Base-by-base conservation (phyloP, 2,797 vertebrate genomes). In the Hippoglossus hippoglossus region DNA sequence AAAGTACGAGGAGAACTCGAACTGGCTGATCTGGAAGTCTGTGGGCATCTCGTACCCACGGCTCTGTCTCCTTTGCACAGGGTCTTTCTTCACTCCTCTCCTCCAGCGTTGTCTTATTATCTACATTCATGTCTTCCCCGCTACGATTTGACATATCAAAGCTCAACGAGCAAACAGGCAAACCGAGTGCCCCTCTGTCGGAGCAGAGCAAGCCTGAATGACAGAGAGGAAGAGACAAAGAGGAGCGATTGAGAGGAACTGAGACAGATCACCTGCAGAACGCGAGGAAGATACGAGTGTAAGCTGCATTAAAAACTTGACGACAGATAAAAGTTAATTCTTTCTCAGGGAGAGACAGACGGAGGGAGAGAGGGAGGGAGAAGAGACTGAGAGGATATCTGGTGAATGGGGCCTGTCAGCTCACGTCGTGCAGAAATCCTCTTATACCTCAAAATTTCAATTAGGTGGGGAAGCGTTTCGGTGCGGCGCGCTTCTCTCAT, bases 401-500 rank as follows among this genome's bases (percentile, higher is more conserved):
- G 81, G 82, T 87, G 92, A 90, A 93, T 92, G 88, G 91, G 87
- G 86, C 79, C 92, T 93, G 92, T 94, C 93, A 90, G 89, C 88
- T 87, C 64, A 79, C 69, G 81, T 87, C 90, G 89, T 81, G 81
- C 75, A 81, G 80, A 93, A 94, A 94, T 94, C 94, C 91, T 94
- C 92, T 95, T 93, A 94, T 85, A 82, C 83, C 89, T 90, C 89
- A 85, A 92, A 93, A 92, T 94, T 93, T 94, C 94, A 95, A 94
- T 94, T 94, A 94, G 83, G 89, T 87, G 82, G 73, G 67, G 79
- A 74, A 84, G 87, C 71, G 73, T 84, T 90, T 89, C 76, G 67
- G 72, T 69, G 83, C 34, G 65, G 73, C 70, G 81, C 67, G 44
- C 82, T 66, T 68, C 75, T 75, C 83, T 87, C 77, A 63, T 80